Percentiles rank a stretch among this genome's conserved stretches.
phyloP scores from a whole-genome alignment of 2,888 invertebrate species.

The Nomada ruficornis region DNA sequence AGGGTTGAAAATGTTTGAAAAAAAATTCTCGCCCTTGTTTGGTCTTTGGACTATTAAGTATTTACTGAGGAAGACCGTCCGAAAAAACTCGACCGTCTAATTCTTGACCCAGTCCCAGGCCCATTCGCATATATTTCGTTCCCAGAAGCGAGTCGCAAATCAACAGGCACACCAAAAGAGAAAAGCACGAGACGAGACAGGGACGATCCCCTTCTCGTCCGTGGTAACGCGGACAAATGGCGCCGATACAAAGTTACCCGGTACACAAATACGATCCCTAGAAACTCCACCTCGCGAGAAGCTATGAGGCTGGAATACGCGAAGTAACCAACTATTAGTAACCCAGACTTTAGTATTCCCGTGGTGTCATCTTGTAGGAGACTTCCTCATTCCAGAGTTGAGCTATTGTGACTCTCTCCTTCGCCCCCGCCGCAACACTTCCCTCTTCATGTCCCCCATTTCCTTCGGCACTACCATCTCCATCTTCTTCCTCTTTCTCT shows the following conservation, averaged over 20 bases:
- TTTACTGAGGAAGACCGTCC: neutral
- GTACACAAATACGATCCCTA: conserved; percentile 74
- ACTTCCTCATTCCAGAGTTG: conserved; percentile 82
- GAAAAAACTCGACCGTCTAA: conserved; percentile 25
- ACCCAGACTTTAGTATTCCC: conserved; percentile 83
- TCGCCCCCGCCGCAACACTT: conserved; percentile 50
- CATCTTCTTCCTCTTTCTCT: conserved; percentile 29
- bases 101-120: conserved; percentile 44
- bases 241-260: conserved; percentile 58
- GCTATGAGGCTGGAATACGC: conserved; percentile 73
- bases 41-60: too few relatives aligned
- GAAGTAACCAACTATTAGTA: conserved; percentile 77
- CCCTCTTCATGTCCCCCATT: conserved; percentile 28
- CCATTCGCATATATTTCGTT: conserved; percentile 19
- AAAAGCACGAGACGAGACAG: conserved; percentile 14
- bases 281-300: conserved; percentile 67
- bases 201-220: conserved; percentile 32
- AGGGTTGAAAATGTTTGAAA: too few relatives aligned
- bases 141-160: conserved; percentile 49
- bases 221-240: conserved; percentile 44
- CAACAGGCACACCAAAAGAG: conserved; percentile 11
- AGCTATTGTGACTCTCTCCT: conserved; percentile 74
- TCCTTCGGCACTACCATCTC: neutral
- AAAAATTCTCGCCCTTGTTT: too few relatives aligned
- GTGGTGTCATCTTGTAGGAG: conserved; percentile 75